phyloP scores from a whole-genome alignment of 2,888 invertebrate genomes.

The Stenodera caucasica region DNA sequence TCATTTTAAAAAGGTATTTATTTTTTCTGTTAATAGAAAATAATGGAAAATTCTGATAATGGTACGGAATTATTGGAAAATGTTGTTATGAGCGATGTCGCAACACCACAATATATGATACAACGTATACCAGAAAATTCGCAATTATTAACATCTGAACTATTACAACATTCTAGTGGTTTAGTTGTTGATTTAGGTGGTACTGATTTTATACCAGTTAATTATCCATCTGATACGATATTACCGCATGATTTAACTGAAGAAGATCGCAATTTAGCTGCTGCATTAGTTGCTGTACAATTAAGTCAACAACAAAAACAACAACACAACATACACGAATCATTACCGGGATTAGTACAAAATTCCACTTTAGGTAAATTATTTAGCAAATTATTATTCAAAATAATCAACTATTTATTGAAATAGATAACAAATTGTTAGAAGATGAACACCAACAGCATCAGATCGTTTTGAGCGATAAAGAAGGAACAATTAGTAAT shows the following conservation, averaged over 20 bases:
- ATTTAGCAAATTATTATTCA: slow-evolving; percentile 13
- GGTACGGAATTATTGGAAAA: slow-evolving; percentile 48
- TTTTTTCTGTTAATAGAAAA: slow-evolving; percentile 13
- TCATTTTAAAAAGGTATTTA: slow-evolving; percentile 32
- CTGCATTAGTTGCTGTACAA: slow-evolving; percentile 65
- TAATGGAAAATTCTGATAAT: slow-evolving; percentile 44
- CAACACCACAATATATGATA: slow-evolving; percentile 52
- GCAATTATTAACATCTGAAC: slow-evolving; percentile 51
- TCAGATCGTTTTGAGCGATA: slow-evolving; percentile 48
- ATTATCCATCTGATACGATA: slow-evolving; percentile 53
- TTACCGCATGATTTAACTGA: slow-evolving; percentile 58
- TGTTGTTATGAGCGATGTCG: slow-evolving; percentile 47
- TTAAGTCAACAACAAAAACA: slow-evolving; percentile 64
- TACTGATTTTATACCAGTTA: slow-evolving; percentile 54
- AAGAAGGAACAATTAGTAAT: slow-evolving; percentile 38
- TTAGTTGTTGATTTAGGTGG: slow-evolving; percentile 54
- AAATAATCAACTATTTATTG: slow-evolving; percentile 18
- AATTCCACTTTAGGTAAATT: slow-evolving; percentile 14
- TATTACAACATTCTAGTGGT: slow-evolving; percentile 53
- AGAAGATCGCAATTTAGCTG: slow-evolving; percentile 63
- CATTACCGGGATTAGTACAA: slow-evolving; percentile 37
- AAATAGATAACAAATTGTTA: slow-evolving; percentile 39
- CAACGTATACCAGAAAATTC: slow-evolving; percentile 52
- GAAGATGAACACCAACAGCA: slow-evolving; percentile 38
- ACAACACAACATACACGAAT: slow-evolving; percentile 50